Evolutionary conservation across 2,113 vertebrate genomes (phyloP).

Genomic region (Triplophysa tibetana): DNA sequence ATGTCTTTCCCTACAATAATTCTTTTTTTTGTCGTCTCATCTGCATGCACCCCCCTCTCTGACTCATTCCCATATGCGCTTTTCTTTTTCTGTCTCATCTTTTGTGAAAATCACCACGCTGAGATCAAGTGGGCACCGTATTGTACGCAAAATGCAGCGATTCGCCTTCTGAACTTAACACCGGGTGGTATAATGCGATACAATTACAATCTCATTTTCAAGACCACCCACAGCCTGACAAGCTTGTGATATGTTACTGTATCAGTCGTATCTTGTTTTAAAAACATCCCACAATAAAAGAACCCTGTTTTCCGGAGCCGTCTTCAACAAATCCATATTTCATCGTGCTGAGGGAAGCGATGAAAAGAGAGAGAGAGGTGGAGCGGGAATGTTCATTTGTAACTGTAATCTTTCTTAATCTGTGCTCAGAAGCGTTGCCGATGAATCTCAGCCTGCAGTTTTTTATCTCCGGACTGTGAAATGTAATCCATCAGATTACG

Average conservation of each 20-base stretch:
- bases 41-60: not conserved
- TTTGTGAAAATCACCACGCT: not conserved
- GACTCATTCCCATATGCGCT: slow-evolving; percentile 21
- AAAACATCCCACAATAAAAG: slow-evolving; percentile 1
- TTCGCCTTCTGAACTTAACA: slow-evolving; percentile 14
- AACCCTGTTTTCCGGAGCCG: not conserved
- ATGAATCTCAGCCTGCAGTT: not conserved
- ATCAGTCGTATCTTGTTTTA: slow-evolving; percentile 15
- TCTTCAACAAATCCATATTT: not conserved
- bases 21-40: not conserved
- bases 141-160: not conserved
- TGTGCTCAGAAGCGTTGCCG: slow-evolving; percentile 3
- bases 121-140: not conserved
- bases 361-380: not conserved
- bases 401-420: not conserved
- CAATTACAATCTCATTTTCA: not conserved
- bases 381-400: slow-evolving; percentile 10
- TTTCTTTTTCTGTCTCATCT: not conserved
- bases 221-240: not conserved
- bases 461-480: not conserved
- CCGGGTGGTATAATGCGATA: slow-evolving; percentile 6
- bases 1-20: not conserved
- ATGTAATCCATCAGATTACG: not conserved
- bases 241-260: not conserved
- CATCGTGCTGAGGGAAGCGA: not conserved